Evolutionary conservation across 2,113 vertebrate genomes (phyloP).

Genomic region (Narcine bancroftii): DNA sequence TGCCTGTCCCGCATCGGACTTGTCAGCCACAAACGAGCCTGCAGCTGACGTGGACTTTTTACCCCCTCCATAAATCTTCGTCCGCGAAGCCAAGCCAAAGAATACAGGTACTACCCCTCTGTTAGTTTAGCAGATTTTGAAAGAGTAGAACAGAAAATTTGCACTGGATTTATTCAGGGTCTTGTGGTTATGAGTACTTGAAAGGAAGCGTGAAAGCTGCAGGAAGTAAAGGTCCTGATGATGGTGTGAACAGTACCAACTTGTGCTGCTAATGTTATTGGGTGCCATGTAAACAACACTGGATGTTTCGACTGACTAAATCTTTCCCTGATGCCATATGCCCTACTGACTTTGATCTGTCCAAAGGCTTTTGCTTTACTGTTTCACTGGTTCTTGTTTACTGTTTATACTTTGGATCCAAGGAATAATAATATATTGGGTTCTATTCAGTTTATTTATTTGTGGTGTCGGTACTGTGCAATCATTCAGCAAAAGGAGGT

Average conservation of each 20-base stretch:
- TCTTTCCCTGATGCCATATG: background rate
- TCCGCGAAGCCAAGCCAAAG: too few relatives aligned
- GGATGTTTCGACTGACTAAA: background rate
- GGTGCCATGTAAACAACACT: background rate
- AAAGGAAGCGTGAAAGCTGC: background rate
- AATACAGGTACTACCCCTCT: too few relatives aligned
- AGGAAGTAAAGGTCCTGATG: background rate
- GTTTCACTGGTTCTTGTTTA: background rate
- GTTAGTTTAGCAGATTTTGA: background rate
- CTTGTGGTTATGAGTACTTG: background rate
- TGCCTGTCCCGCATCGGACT: too few relatives aligned
- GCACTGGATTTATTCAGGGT: background rate
- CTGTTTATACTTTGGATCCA: background rate
- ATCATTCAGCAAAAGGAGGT: too few relatives aligned
- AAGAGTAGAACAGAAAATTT: background rate
- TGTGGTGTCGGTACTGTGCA: too few relatives aligned
- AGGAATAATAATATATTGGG: background rate
- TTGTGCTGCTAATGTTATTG: slow-evolving; percentile 36
- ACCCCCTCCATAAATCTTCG: too few relatives aligned
- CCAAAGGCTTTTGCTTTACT: background rate
- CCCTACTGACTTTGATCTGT: background rate
- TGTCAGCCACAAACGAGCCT: too few relatives aligned
- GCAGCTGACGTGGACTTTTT: too few relatives aligned
- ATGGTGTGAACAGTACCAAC: background rate
- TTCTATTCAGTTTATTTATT: background rate